Conservation (phyloP, 2,797 vertebrate species). For the Pseudotriccus pelzelni region DNA sequence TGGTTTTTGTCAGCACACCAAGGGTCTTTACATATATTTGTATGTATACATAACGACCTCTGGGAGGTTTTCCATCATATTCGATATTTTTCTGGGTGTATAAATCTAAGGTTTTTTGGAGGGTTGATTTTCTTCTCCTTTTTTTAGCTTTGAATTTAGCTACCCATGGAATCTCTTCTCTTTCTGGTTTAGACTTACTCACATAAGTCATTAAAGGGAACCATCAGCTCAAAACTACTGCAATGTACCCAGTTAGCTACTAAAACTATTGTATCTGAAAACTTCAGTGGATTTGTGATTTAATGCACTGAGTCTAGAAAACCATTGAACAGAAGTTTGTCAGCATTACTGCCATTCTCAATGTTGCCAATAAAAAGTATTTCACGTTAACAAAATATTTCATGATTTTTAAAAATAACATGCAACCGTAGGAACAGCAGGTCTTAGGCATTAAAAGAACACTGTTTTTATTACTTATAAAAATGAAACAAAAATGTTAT, state of each 20-base stretch:
- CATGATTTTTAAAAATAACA: background rate
- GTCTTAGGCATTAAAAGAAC: background rate
- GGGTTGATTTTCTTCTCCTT: fast-evolving
- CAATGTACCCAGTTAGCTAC: background rate
- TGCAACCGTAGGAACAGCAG: background rate
- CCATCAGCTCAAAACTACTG: background rate
- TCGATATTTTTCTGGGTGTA: background rate
- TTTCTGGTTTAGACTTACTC: background rate
- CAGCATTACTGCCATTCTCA: background rate
- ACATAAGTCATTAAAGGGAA: background rate
- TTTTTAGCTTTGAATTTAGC: background rate
- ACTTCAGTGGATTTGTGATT: background rate
- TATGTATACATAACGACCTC: background rate
- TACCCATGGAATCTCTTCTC: background rate
- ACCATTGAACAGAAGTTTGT: background rate
- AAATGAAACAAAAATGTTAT: background rate
- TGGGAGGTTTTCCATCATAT: background rate
- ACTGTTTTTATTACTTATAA: background rate
- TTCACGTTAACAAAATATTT: background rate
- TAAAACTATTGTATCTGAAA: background rate
- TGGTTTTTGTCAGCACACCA: background rate
- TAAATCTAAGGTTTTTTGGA: background rate
- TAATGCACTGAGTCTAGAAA: background rate
- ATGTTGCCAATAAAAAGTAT: background rate
- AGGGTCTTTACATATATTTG: background rate